Percentiles rank a stretch among this genome's conserved stretches.
These are phyloP conservation scores for Sebastiscus tertius DNA, from an alignment of 2,797 vertebrate genomes.

Conservation along the genomic window DNA sequence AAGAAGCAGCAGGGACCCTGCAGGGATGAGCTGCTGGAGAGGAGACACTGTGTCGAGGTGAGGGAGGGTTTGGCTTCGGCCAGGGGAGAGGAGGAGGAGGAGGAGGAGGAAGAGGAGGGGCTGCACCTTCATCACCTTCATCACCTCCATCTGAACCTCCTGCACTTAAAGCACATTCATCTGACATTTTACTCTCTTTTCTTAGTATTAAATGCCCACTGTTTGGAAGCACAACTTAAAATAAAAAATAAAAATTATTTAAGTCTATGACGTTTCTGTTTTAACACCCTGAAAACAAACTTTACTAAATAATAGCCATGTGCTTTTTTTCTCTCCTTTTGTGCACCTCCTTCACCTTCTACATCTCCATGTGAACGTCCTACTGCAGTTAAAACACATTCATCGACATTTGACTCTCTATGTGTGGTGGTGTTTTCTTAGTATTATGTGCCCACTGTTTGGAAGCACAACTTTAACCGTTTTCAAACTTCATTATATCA, in stretches of 20 bases:
- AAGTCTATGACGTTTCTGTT: too few species aligned
- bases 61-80: constrained; percentile 46
- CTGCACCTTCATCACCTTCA: constrained; percentile 41
- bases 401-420: background rate
- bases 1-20: background rate
- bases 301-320: too few species aligned
- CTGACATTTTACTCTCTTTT: background rate
- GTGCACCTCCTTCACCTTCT: constrained; percentile 39
- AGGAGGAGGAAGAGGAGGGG: constrained; percentile 25
- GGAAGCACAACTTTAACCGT: too few species aligned
- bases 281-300: too few species aligned
- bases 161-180: background rate
- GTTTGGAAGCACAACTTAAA: background rate
- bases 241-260: too few species aligned
- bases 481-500: too few species aligned
- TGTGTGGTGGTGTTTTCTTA: background rate
- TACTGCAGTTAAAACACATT: background rate
- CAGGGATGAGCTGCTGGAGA: constrained; percentile 33
- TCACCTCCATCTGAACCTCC: constrained; percentile 24
- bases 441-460: background rate
- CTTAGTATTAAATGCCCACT: background rate
- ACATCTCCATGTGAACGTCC: constrained; percentile 23
- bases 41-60: constrained; percentile 55
- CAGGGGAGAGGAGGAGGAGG: constrained; percentile 7
- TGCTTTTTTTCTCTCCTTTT: too few species aligned